Conservation (phyloP, 2,113 vertebrate genomes). For the Sterrhoptilus dennistouni region DNA sequence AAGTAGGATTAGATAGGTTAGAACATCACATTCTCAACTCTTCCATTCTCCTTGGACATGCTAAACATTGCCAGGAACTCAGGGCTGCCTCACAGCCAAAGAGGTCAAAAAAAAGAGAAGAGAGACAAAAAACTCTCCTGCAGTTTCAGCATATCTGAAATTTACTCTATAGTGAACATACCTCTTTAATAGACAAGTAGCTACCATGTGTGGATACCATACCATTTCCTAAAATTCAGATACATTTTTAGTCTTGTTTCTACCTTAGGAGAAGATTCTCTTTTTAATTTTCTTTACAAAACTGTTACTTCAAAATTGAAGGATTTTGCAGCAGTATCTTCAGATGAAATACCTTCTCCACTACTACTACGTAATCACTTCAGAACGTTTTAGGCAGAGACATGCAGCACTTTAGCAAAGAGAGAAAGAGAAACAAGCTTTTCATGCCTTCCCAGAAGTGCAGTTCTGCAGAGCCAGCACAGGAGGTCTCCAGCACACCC, state of each 20-base stretch:
- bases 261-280: not conserved
- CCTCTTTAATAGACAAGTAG: not conserved
- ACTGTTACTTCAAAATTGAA: not conserved
- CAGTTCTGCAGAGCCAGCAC: not conserved
- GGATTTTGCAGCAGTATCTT: not conserved
- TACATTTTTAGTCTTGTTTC: not conserved
- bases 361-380: not conserved
- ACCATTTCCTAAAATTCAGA: not conserved
- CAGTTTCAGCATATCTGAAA: not conserved
- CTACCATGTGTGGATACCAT: not conserved
- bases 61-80: not conserved
- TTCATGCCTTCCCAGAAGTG: not conserved
- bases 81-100: not conserved
- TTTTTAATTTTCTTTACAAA: not conserved
- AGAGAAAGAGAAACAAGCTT: not conserved
- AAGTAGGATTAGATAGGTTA: not conserved
- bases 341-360: not conserved
- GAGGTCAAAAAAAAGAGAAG: accelerated
- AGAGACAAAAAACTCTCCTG: not conserved
- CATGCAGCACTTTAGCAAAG: accelerated
- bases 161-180: not conserved
- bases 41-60: not conserved
- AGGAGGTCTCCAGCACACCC: not conserved
- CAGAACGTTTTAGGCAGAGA: not conserved
- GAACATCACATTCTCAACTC: not conserved